Percentiles rank a stretch among this genome's conserved stretches.
These are phyloP conservation scores for Megamerina dolium DNA, from an alignment of 2,888 invertebrate genomes.

Conservation along the genomic window DNA sequence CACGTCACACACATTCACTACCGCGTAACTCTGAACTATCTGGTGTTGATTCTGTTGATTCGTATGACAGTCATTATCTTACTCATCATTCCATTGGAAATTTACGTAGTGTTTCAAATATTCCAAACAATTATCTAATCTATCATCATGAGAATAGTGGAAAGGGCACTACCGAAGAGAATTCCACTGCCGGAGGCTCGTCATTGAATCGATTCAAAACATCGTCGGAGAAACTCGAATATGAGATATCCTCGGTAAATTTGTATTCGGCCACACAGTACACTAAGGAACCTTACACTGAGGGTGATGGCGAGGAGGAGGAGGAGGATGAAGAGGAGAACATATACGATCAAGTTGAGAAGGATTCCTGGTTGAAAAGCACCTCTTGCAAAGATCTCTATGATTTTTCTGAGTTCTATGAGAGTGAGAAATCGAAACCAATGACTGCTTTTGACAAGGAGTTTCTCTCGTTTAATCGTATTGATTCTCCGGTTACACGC, in stretches of 20 bases:
- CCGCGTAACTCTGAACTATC: constrained; percentile 47
- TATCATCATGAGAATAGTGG: constrained; percentile 32
- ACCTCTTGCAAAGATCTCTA: constrained; percentile 77
- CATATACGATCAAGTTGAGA: constrained; percentile 45
- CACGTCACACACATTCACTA: constrained; percentile 40
- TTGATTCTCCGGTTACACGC: constrained; percentile 66
- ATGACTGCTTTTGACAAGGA: constrained; percentile 51
- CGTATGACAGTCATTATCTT: constrained; percentile 48
- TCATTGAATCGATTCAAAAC: constrained; percentile 33
- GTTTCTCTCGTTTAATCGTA: constrained; percentile 50
- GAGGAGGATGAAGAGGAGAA: constrained; percentile 41
- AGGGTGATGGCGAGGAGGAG: constrained; percentile 32
- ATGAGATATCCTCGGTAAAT: constrained; percentile 55
- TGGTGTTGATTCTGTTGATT: constrained; percentile 48
- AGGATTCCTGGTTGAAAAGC: constrained; percentile 65
- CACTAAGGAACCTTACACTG: constrained; percentile 8
- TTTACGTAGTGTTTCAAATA: constrained; percentile 22
- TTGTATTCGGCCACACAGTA: constrained; percentile 51
- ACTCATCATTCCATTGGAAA: constrained; percentile 42
- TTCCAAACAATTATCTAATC: constrained; percentile 34
- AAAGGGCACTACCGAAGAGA: constrained; percentile 24
- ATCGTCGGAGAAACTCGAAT: constrained; percentile 53
- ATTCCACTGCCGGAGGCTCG: constrained; percentile 26
- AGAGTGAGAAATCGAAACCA: constrained; percentile 50
- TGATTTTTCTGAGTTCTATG: constrained; percentile 65